These are phyloP conservation scores for Nomada lathburiana DNA, from an alignment of 2,888 invertebrate genomes.

Conservation along the genomic window DNA sequence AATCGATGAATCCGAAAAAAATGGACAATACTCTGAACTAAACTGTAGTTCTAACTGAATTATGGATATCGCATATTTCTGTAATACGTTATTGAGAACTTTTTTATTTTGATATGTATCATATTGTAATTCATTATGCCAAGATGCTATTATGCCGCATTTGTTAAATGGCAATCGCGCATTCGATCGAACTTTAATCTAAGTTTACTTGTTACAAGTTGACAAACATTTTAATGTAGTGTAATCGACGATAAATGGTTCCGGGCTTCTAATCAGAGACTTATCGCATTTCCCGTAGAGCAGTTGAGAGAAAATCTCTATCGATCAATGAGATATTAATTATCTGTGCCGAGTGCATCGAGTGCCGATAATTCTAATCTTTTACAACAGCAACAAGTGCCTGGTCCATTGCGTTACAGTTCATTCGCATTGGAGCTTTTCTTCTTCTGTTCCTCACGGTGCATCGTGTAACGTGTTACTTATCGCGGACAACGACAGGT, in stretches of 20 bases:
- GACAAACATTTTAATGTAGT: too few relatives aligned
- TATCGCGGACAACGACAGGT: background rate
- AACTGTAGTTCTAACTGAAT: background rate
- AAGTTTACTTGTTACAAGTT: too few relatives aligned
- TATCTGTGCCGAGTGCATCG: conserved; percentile 18
- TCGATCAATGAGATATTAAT: background rate
- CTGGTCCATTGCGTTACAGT: background rate
- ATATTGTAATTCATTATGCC: too few relatives aligned
- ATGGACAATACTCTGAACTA: background rate
- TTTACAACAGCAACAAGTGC: background rate
- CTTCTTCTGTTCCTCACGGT: background rate
- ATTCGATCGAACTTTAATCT: too few relatives aligned
- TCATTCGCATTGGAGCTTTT: background rate
- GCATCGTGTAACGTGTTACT: background rate
- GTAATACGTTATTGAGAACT: too few relatives aligned
- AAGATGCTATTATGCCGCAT: background rate
- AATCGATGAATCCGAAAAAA: background rate
- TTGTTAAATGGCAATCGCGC: background rate
- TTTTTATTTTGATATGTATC: too few relatives aligned
- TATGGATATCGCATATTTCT: too few relatives aligned
- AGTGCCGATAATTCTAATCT: conserved; percentile 18
- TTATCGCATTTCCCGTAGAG: background rate
- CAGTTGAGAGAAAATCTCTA: background rate
- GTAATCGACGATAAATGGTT: too few relatives aligned
- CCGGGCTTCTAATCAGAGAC: too few relatives aligned